Evolutionary conservation across 2,113 vertebrate genomes (phyloP).

Genomic region (Todiramphus chloris): DNA sequence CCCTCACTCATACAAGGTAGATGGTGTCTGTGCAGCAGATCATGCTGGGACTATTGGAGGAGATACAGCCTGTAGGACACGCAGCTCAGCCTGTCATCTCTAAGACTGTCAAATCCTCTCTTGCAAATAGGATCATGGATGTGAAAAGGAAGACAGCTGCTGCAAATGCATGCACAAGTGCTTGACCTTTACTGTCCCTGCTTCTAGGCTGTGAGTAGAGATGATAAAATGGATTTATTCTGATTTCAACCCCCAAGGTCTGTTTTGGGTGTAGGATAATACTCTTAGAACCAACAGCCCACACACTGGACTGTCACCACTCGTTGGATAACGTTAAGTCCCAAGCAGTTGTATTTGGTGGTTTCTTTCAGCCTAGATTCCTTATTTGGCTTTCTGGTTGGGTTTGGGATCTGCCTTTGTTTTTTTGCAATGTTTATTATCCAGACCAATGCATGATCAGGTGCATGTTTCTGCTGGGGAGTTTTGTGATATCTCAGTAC

Average conservation of each 20-base stretch:
- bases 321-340: background rate
- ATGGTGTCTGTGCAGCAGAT: background rate
- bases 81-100: background rate
- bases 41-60: background rate
- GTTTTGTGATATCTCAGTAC: background rate
- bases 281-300: background rate
- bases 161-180: background rate
- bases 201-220: background rate
- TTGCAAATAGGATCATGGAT: background rate
- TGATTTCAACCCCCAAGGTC: background rate
- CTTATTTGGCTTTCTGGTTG: background rate
- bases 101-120: too few species aligned
- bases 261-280: background rate
- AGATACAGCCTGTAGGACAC: background rate
- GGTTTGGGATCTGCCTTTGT: background rate
- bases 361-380: background rate
- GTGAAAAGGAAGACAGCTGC: accelerated
- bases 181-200: background rate
- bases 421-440: background rate
- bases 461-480: background rate
- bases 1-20: background rate
- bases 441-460: accelerated
- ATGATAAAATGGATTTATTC: background rate
- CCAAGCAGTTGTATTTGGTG: background rate
- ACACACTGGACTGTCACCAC: accelerated